Evolutionary conservation across 2,113 vertebrate species (phyloP), one percentile per base, ranked within the genome.

Genomic region (Phaethon lepturus): DNA sequence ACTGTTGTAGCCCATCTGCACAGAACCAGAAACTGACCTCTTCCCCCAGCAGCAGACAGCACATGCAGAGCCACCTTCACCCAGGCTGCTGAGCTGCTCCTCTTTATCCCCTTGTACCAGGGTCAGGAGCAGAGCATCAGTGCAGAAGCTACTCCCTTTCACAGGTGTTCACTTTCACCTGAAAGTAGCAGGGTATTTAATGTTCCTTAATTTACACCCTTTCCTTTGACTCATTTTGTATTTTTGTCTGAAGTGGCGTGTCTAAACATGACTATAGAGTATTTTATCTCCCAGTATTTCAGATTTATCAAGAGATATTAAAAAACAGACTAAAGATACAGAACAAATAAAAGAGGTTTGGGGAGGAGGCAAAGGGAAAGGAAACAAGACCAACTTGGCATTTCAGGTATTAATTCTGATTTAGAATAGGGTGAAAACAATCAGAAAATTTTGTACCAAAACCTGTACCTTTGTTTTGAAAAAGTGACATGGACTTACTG

Each of bases 391-490:
- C 23, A 73, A 69, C 1, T 25, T 35, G 20, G 7, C 7, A 44
- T 59, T 82, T 63, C 38, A 59, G 26, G 6, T 6, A 59, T 79
- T 77, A 16, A 4, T 68, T 88, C 49, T 86, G 8, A 29, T 42
- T 19, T 22, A 28, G 9, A 59, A 1, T 23, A 23, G 53, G 16
- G 47, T 63, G 6, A 31, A 74, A 89, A 86, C 55, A 6, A 1
- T 2, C 49, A 28, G 17, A 44, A 42, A 20, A 58, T 26, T 31
- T 58, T 44, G 10, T 31, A 44, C 52, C 35, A 15, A 58, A 69
- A 64, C 2, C 1, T 0, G 0, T 44, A 12, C 2, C 3, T 88
- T 88, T 83, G 23, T 44, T 75, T 53, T 75, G 19, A 40, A 45
- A 91, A 66, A 7, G 49, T 26, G 10, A 38, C 16, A 38, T 3